These are phyloP conservation scores for Siniperca knerii DNA, from an alignment of 2,113 vertebrate genomes.

Conservation along the genomic window DNA sequence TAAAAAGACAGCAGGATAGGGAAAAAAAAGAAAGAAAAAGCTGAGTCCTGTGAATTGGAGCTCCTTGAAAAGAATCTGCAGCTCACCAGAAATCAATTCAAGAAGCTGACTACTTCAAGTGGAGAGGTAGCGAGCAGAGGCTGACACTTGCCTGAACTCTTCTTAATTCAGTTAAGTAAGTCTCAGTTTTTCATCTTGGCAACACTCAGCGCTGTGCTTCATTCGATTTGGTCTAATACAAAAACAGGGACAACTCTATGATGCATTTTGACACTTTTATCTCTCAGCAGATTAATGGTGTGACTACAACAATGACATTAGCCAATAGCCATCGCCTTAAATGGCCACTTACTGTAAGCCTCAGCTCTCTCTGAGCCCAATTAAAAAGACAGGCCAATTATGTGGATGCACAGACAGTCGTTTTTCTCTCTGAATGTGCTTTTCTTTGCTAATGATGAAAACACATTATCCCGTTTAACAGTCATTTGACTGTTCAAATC, in stretches of 20 bases:
- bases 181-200: slow-evolving; percentile 12
- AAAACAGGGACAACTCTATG: slow-evolving; percentile 9
- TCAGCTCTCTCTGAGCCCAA: slow-evolving; percentile 41
- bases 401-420: slow-evolving; percentile 11
- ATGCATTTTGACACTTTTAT: slow-evolving; percentile 28
- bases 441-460: slow-evolving; percentile 61
- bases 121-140: slow-evolving; percentile 11
- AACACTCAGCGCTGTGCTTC: neutral
- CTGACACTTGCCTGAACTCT: slow-evolving; percentile 15
- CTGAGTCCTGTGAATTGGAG: slow-evolving; percentile 64
- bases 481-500: slow-evolving; percentile 32
- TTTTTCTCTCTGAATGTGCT: slow-evolving; percentile 40
- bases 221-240: slow-evolving; percentile 4
- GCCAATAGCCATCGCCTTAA: slow-evolving; percentile 55
- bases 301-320: slow-evolving; percentile 15
- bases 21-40: slow-evolving; percentile 2
- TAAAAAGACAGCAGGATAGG: slow-evolving; percentile 47
- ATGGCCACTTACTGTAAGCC: slow-evolving; percentile 38
- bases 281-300: slow-evolving; percentile 42
- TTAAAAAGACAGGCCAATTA: slow-evolving; percentile 55
- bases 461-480: slow-evolving; percentile 41
- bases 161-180: slow-evolving; percentile 40
- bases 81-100: slow-evolving; percentile 66
- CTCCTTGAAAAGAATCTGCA: slow-evolving; percentile 49
- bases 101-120: slow-evolving; percentile 52